These are phyloP conservation scores for Acanthopagrus latus DNA, from an alignment of 2,797 vertebrate species.

Conservation along the genomic window DNA sequence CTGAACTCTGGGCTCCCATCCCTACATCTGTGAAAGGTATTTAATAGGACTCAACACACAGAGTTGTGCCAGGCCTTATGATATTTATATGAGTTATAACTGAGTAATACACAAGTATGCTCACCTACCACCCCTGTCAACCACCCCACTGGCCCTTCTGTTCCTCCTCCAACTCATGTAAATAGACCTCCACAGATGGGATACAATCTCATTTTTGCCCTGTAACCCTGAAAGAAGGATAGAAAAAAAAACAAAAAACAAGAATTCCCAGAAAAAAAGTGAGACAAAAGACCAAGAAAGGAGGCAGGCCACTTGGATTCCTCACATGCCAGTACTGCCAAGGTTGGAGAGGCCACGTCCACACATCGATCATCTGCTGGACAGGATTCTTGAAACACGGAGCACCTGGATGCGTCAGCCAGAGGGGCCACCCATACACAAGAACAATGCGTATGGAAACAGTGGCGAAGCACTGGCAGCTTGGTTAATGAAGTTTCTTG, in stretches of 20 bases:
- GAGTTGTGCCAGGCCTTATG: constrained; percentile 23
- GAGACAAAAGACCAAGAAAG: neutral
- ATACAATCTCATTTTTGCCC: constrained; percentile 18
- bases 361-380: constrained; percentile 48
- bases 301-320: constrained; percentile 53
- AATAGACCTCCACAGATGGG: constrained; percentile 42
- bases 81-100: constrained; percentile 19
- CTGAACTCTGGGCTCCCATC: neutral
- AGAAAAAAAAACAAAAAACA: neutral
- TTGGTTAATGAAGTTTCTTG: constrained; percentile 27
- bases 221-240: neutral
- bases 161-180: constrained; percentile 12
- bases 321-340: constrained; percentile 53
- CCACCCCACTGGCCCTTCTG: neutral
- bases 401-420: constrained; percentile 44
- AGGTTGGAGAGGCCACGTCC: constrained; percentile 29
- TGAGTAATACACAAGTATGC: constrained; percentile 18
- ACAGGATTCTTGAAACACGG: constrained; percentile 46
- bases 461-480: constrained; percentile 25
- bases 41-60: constrained; percentile 12
- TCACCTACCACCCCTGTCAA: constrained; percentile 13
- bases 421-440: constrained; percentile 37
- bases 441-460: constrained; percentile 19
- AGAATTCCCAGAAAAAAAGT: neutral
- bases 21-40: constrained; percentile 9